phyloP scores from a whole-genome alignment of 2,888 invertebrate genomes.

The Amphiduros pacificus region DNA sequence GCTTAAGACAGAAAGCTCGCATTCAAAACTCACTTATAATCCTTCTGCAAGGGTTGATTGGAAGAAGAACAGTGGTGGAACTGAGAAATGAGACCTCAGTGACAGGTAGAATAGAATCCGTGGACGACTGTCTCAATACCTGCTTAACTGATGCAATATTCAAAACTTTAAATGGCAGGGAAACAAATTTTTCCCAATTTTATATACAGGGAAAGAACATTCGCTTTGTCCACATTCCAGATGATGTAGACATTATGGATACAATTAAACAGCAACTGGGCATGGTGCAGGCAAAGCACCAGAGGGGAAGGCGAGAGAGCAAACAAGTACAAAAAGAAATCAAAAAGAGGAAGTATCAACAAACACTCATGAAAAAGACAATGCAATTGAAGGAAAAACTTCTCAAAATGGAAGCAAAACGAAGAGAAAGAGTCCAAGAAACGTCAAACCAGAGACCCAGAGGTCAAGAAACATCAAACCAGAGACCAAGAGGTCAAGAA shows the following conservation, averaged over 20 bases:
- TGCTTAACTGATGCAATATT: slow-evolving; percentile 39
- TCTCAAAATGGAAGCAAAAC: too few species aligned
- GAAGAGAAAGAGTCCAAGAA: too few species aligned
- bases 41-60: slow-evolving; percentile 43
- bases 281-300: background rate
- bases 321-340: background rate
- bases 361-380: too few species aligned
- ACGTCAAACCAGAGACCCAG: too few species aligned
- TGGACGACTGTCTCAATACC: slow-evolving; percentile 45
- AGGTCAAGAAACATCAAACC: too few species aligned
- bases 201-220: slow-evolving; percentile 47
- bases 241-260: slow-evolving; percentile 44
- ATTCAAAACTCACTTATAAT: slow-evolving; percentile 40
- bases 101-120: slow-evolving; percentile 37
- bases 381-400: too few species aligned
- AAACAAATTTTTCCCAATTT: slow-evolving; percentile 27
- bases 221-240: slow-evolving; percentile 54
- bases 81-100: slow-evolving; percentile 43
- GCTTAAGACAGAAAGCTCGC: slow-evolving; percentile 37
- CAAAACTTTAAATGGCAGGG: slow-evolving; percentile 18
- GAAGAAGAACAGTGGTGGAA: slow-evolving; percentile 43
- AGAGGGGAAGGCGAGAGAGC: background rate
- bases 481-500: too few species aligned
- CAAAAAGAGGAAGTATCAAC: background rate
- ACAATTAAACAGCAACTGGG: slow-evolving; percentile 29